These are phyloP conservation scores for Tyria jacobaeae DNA, from an alignment of 2,888 invertebrate species.

Conservation along the genomic window DNA sequence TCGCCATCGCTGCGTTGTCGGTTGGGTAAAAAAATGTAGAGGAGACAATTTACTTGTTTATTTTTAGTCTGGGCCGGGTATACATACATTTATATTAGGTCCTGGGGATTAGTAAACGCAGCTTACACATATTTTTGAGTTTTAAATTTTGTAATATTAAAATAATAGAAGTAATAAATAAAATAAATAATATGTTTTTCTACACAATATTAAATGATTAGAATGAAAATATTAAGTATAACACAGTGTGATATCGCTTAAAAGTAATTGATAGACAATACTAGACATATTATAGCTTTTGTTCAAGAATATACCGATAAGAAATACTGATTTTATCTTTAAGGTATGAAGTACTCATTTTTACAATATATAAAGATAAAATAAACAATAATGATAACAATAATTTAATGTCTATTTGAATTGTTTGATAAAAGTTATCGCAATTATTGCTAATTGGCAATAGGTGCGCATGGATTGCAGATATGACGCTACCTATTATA, in stretches of 20 bases:
- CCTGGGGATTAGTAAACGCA: too few relatives aligned
- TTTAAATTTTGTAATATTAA: too few relatives aligned
- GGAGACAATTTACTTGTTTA: constrained; percentile 28
- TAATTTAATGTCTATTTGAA: constrained; percentile 79
- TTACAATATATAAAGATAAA: constrained; percentile 78
- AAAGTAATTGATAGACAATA: constrained; percentile 58
- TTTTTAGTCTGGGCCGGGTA: too few relatives aligned
- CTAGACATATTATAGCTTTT: constrained; percentile 41
- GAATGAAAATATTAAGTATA: constrained; percentile 11
- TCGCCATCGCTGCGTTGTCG: too few relatives aligned
- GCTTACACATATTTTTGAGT: too few relatives aligned
- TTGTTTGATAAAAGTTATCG: constrained; percentile 82
- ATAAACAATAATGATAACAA: constrained; percentile 80
- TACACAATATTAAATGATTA: constrained; percentile 13
- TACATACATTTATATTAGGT: too few relatives aligned
- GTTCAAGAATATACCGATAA: constrained; percentile 54
- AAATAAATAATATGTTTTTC: neutral
- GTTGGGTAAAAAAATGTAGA: constrained; percentile 38
- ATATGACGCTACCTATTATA: constrained; percentile 54
- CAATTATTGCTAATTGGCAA: constrained; percentile 70
- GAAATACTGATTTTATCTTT: constrained; percentile 78
- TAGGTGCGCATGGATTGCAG: constrained; percentile 65
- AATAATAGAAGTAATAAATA: neutral
- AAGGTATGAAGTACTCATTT: constrained; percentile 71
- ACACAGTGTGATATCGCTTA: constrained; percentile 7